A percentile compares a stretch with the other conserved stretches of the same genome.
phyloP scores from a whole-genome alignment of 2,113 vertebrate species.

The Chaetodon trifascialis region DNA sequence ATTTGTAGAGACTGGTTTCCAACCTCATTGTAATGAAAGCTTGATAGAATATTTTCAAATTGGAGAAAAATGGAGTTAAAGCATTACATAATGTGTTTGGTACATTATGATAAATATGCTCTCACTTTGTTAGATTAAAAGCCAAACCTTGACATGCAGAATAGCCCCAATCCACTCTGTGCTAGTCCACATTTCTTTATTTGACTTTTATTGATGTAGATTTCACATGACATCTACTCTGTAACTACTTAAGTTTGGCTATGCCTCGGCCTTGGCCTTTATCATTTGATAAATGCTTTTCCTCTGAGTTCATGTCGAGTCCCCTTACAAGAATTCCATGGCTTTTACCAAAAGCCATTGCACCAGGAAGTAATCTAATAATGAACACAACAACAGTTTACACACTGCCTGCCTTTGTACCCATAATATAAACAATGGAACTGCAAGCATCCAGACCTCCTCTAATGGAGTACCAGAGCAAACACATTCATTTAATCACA shows the following conservation, averaged over 20 bases:
- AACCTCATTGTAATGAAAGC: conserved; percentile 47
- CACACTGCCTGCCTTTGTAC: conserved; percentile 67
- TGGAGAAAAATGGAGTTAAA: conserved; percentile 64
- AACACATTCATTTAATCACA: conserved; percentile 90
- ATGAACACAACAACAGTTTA: conserved; percentile 81
- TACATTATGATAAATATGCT: conserved; percentile 76
- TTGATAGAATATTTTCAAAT: conserved; percentile 56
- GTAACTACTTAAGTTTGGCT: conserved; percentile 67
- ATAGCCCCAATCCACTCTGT: conserved; percentile 54
- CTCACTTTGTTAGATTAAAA: conserved; percentile 69
- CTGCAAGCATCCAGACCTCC: conserved; percentile 65
- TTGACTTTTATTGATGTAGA: conserved; percentile 77
- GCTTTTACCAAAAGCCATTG: conserved; percentile 79
- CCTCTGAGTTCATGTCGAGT: conserved; percentile 71
- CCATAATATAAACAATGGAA: conserved; percentile 77
- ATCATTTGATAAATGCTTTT: conserved; percentile 81
- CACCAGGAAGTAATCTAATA: conserved; percentile 82
- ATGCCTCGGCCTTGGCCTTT: conserved; percentile 67
- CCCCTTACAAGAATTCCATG: conserved; percentile 76
- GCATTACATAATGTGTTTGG: conserved; percentile 60
- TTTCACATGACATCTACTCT: conserved; percentile 71
- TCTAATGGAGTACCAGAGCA: conserved; percentile 80
- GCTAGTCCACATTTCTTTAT: conserved; percentile 56
- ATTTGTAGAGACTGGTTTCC: not conserved
- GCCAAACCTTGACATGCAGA: conserved; percentile 56